Base-by-base conservation (phyloP, 2,113 vertebrate genomes). In the Nyctereutes procyonoides region DNA sequence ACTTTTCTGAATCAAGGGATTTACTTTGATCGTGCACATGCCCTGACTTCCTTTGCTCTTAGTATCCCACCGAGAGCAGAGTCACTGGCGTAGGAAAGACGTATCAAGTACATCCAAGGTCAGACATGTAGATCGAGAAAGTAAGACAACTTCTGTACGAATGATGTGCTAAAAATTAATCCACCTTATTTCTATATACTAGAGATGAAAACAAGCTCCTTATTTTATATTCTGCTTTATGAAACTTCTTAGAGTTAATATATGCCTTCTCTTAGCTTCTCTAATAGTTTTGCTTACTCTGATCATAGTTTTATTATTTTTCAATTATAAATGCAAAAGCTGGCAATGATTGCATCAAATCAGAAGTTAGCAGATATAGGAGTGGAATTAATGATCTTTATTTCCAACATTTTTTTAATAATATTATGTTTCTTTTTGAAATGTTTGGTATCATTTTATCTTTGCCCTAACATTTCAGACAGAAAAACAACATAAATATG, bases 221-320 rank as follows among this genome's bases (percentile, higher is more conserved):
- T 24, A 79, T 85, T 92, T 95, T 88, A 53, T 6, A 74, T 60
- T 13, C 7, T 69, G 7, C 51, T 32, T 32, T 19, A 15, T 58
- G 53, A 74, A 56, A 43, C 74, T 80, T 84, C 71, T 85, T 92
- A 73, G 60, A 26, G 22, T 74, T 60, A 81, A 38, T 51, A 73
- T 82, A 55, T 90, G 8, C 9, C 35, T 71, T 76, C 43, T 24
- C 62, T 87, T 74, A 88, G 26, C 32, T 26, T 85, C 51, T 73
- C 79, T 95, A 69, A 53, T 58, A 43, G 5, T 48, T 86, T 89
- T 93, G 74, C 69, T 60, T 81, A 85, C 38, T 83, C 22, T 65
- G 17, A 48, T 94, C 38, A n/a, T 28, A 51, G 24, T 89, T 89
- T 89, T 94, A 80, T 96, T 80, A 85, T 80, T 94, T 85, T 51